Conservation (phyloP, 2,797 vertebrate species). For the Graptemys geographica region DNA sequence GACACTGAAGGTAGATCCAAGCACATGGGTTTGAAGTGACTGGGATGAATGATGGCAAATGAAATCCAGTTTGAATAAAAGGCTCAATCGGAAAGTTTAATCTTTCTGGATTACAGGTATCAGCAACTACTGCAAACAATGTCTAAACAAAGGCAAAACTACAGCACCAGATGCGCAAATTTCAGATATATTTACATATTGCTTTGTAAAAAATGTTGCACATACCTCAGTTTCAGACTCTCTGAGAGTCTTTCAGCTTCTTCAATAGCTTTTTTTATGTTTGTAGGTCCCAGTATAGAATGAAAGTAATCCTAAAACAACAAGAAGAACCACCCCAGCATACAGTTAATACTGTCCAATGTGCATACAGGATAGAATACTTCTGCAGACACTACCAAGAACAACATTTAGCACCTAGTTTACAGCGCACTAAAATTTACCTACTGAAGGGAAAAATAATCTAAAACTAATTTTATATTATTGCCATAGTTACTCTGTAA, state of each 20-base stretch:
- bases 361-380: neutral
- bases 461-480: neutral
- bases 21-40: neutral
- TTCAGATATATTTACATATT: slow-evolving; percentile 17
- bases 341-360: slow-evolving; percentile 2
- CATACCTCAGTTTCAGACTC: slow-evolving; percentile 96
- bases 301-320: slow-evolving; percentile 90
- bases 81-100: neutral
- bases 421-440: neutral
- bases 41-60: neutral
- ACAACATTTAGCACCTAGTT: neutral
- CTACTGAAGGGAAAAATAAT: neutral
- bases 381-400: neutral
- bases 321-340: slow-evolving; percentile 44
- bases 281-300: slow-evolving; percentile 91
- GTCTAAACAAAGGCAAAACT: neutral
- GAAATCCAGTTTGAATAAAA: neutral
- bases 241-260: slow-evolving; percentile 97
- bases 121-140: neutral
- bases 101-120: neutral
- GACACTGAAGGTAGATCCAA: neutral
- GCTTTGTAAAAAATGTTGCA: neutral
- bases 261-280: slow-evolving; percentile 96
- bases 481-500: neutral
- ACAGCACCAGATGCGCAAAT: neutral